Base-by-base conservation (phyloP, 2,797 vertebrate species). In the Rachycentron canadum region DNA sequence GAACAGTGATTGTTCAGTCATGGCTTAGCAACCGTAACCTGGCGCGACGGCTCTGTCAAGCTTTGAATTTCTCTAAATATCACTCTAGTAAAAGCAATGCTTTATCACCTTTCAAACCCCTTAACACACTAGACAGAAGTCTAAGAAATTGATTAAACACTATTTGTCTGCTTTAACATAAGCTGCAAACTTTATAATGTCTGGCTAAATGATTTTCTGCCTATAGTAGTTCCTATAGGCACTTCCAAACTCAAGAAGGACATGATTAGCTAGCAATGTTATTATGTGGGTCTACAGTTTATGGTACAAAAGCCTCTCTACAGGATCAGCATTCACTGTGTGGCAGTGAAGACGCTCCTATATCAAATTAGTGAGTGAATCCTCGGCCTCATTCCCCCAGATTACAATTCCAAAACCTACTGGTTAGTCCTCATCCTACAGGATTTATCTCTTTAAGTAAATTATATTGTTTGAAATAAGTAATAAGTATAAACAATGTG, bases 1-100 rank as follows among this genome's bases (percentile, higher is more conserved):
- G 25, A 65, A 71, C 62, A 40, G 23, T 6, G 11, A 82, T 72
- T 53, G 52, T 81, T 52, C 59, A 64, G 23, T 76, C 32, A 23
- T n/a, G 67, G 53, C 78, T 34, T 43, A 67, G 76, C 69, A 82
- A 78, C 62, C 9, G 36, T 80, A 74, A 74, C 76, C 36, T 70
- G 43, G 52, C 56, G 64, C 7, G 0, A 16, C 50, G 64, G 30
- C 43, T 62, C 65, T 59, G 49, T 68, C 21, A 36, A 74, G 49
- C 74, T 63, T 77, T 62, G 65, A 47, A 49, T 74, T 73, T 67
- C 53, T 73, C 38, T 50, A 69, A 69, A 78, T 70, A 41, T 58
- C 41, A 50, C 32, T 74, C 5, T 38, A 58, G 61, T 41, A 21
- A 3, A 50, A 62, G 28, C 11, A 4, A 65, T 60, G 16, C 16